Evolutionary conservation across 2,888 invertebrate genomes (phyloP).

Genomic region (Eupelmus urozonus): DNA sequence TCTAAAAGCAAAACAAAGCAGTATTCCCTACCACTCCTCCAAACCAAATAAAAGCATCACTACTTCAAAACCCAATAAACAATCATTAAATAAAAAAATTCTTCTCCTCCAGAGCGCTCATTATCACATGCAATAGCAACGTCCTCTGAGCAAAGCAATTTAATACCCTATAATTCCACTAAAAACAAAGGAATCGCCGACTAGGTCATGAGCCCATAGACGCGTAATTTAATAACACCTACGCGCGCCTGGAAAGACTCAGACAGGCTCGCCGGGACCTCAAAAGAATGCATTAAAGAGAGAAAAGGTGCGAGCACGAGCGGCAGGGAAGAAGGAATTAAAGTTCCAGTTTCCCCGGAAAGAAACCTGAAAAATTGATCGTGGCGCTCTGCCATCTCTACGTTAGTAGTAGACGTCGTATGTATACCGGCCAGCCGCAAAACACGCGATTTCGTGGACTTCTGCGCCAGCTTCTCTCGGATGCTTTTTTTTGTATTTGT

Average conservation of each 20-base stretch:
- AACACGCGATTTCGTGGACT: not conserved
- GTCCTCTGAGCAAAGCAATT: too few relatives aligned
- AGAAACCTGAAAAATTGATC: constrained; percentile 62
- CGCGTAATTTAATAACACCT: constrained; percentile 2
- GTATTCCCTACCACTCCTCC: too few relatives aligned
- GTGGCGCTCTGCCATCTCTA: constrained; percentile 59
- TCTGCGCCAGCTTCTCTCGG: not conserved
- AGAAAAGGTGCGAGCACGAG: too few relatives aligned
- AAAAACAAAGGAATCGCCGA: not conserved
- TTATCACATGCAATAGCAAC: too few relatives aligned
- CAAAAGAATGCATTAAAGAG: constrained; percentile 17
- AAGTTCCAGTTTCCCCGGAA: not conserved
- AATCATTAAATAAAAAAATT: too few relatives aligned
- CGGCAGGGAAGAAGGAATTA: constrained; percentile 10
- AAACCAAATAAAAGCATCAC: too few relatives aligned
- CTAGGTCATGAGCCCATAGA: not conserved
- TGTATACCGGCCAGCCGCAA: constrained; percentile 24
- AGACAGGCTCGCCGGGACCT: not conserved
- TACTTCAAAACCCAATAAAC: too few relatives aligned
- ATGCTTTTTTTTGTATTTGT: not conserved
- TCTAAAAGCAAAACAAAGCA: too few relatives aligned
- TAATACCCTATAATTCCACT: too few relatives aligned
- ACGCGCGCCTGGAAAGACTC: not conserved
- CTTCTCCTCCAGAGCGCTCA: too few relatives aligned
- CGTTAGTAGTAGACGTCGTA: constrained; percentile 14